phyloP scores from a whole-genome alignment of 1,140 invertebrate genomes.

The Ceratosolen solmsi region DNA sequence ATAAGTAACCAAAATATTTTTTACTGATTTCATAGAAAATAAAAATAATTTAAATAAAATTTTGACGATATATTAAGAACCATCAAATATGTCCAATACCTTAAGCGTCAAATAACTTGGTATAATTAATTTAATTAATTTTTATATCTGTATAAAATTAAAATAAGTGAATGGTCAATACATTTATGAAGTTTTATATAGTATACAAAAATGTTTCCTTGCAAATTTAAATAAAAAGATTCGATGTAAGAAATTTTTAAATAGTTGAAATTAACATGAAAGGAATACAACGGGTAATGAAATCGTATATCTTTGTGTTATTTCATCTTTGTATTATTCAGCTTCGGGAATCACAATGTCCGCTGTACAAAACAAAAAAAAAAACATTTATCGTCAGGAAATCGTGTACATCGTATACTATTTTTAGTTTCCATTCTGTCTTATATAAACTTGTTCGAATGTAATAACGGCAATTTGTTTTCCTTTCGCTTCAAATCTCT shows the following conservation, averaged over 20 bases:
- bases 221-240: no score
- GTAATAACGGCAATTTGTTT: slow-evolving; percentile 17
- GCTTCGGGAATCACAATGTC: slow-evolving; percentile 65
- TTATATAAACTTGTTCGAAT: slow-evolving; percentile 49
- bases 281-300: slow-evolving; percentile 19
- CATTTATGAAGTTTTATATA: no score
- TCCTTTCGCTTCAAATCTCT: slow-evolving; percentile 42
- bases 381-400: slow-evolving; percentile 65
- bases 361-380: slow-evolving; percentile 68
- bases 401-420: slow-evolving; percentile 58
- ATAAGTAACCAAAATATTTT: no score
- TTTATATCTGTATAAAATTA: neutral
- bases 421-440: slow-evolving; percentile 53
- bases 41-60: no score
- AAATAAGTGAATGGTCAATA: neutral
- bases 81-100: no score
- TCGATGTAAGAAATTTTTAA: no score
- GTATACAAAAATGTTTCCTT: no score
- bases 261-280: neutral
- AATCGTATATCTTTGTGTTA: slow-evolving; percentile 25
- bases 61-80: no score
- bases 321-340: slow-evolving; percentile 50
- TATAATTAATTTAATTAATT: no score
- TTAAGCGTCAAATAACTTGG: no score
- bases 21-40: no score